Conservation (phyloP, 2,888 invertebrate species). For the Caenorhabditis auriculariae region DNA sequence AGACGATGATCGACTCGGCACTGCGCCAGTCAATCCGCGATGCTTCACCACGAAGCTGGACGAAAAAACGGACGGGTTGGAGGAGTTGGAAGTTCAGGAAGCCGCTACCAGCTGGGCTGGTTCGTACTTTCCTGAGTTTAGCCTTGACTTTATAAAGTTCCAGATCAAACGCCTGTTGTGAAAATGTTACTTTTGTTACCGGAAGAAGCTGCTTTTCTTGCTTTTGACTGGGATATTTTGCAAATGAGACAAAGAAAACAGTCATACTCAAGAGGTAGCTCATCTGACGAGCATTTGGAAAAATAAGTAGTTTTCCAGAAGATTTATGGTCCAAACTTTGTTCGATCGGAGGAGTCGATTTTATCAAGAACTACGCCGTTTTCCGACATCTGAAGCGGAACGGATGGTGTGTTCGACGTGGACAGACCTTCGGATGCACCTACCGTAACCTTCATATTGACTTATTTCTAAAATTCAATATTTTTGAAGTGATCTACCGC, state of each 20-base stretch:
- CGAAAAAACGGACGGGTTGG: slow-evolving; percentile 3
- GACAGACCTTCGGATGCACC: slow-evolving; percentile 38
- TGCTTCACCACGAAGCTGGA: slow-evolving; percentile 7
- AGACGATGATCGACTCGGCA: slow-evolving; percentile 16
- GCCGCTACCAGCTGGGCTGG: too few relatives aligned
- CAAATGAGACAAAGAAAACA: slow-evolving; percentile 2
- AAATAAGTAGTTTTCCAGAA: slow-evolving; percentile 1
- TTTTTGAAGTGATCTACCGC: slow-evolving; percentile 21
- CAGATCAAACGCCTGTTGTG: slow-evolving; percentile 4
- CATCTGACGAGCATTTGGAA: background rate
- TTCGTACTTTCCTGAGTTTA: too few relatives aligned
- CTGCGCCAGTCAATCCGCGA: slow-evolving; percentile 2
- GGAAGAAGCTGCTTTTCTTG: slow-evolving; percentile 11
- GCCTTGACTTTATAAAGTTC: slow-evolving; percentile 3
- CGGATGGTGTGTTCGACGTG: slow-evolving; percentile 40
- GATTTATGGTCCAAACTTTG: slow-evolving; percentile 17
- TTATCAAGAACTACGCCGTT: slow-evolving; percentile 10
- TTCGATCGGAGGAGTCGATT: slow-evolving; percentile 2
- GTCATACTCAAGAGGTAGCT: background rate
- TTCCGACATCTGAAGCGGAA: slow-evolving; percentile 23
- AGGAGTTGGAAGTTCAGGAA: background rate
- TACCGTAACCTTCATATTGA: slow-evolving; percentile 25
- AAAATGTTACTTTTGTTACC: slow-evolving; percentile 9
- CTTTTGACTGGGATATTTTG: slow-evolving; percentile 13
- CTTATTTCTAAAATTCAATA: background rate